Evolutionary conservation across 2,797 vertebrate genomes (phyloP), one percentile per base, ranked within the genome.

Genomic region (Oophaga sylvatica): DNA sequence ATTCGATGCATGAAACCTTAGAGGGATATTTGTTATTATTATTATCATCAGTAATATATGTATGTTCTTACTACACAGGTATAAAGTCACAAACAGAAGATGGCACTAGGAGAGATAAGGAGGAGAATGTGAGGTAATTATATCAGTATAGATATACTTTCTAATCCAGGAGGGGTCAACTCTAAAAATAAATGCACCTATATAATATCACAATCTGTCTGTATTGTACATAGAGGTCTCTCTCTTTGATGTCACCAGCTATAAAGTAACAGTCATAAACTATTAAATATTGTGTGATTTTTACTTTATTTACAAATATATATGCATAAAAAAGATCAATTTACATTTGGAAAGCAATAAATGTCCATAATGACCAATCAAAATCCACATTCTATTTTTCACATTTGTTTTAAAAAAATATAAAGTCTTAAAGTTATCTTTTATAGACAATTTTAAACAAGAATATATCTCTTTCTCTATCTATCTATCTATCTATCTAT

Each of bases 51-150:
- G 35, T 87, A 77, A 76, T 67, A 41, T 76, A 19, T 81, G 19
- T 65, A 41, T 53, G 48, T 17, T 77, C 59, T 82, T 79, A 13
- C 76, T 76, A 76, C 20, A 87, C 71, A 87, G 86, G 70, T 80
- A 48, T 45, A 82, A 48, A 53, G 41, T 63, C 17, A 31, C 59
- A 29, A 19, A 67, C 9, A 81, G 70, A 81, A 63, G 83, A 35
- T 4, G 26, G 53, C 10, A 29, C n/a, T 56, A 48, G 41, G 60
- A 29, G 59, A 77, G 9, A 53, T 41, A 16, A 85, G 41, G 13
- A 67, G 26, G 29, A 79, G 60, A 67, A 67, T 48, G 15, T 6
- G 22, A 78, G 71, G 35, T 76, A 48, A 19, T 73, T 11, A 19
- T 82, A 31, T 11, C 1, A 70, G 12, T 22, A 65, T 10, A 81